Conservation (phyloP, 1,140 invertebrate genomes). For the Saccostrea glomerata region DNA sequence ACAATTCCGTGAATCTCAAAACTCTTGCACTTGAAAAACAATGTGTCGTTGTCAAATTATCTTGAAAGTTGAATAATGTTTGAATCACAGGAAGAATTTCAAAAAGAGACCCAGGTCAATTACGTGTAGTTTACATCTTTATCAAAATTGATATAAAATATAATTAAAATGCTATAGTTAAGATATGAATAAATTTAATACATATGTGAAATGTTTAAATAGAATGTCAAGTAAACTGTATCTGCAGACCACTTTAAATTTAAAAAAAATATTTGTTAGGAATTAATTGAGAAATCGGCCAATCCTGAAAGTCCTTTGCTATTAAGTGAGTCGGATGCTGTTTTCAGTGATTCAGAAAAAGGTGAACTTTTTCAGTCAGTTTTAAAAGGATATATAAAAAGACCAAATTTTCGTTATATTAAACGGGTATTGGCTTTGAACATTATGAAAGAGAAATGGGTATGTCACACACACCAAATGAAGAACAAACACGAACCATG, state of each 20-base stretch:
- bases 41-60: neutral
- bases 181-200: neutral
- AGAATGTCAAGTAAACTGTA: too few species aligned
- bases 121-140: neutral
- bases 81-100: neutral
- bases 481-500: neutral
- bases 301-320: neutral
- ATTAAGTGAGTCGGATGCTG: neutral
- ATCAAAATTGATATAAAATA: neutral
- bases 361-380: neutral
- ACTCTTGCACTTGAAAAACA: neutral
- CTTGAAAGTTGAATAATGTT: neutral
- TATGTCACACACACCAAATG: slow-evolving; percentile 4
- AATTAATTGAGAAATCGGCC: too few species aligned
- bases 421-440: neutral
- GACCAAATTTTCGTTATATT: neutral
- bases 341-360: neutral
- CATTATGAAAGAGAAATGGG: neutral
- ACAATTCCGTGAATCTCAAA: neutral
- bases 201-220: too few species aligned
- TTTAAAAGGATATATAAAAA: neutral
- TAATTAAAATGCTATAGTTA: neutral
- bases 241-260: too few species aligned
- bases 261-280: too few species aligned
- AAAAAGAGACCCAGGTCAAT: neutral